Evolutionary conservation across 2,113 vertebrate species (phyloP), one percentile per base, ranked within the genome.

Genomic region (Equus przewalskii): DNA sequence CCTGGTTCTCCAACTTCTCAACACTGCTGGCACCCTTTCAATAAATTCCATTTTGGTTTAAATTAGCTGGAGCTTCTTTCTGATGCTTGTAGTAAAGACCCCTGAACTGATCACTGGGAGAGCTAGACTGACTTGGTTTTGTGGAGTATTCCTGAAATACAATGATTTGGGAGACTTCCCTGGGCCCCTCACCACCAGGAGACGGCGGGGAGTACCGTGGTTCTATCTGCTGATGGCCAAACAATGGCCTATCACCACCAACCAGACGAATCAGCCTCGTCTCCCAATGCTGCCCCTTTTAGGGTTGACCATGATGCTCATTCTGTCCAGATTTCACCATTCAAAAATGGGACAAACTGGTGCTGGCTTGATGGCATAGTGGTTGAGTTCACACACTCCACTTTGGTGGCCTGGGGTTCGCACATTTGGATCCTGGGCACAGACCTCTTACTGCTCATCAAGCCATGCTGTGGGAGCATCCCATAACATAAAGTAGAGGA

Each of bases 161-260:
- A n/a, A 19, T 0, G 12, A 18, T 33, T 14, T 62, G 49, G 69
- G 94, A 79, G 46, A 36, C 10, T 44, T 62, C 10, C 33, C 70
- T 8, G 2, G 12, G 75, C 46, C 33, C 19, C 14, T n/a, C 8
- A 11, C 33, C 36, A 8, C 26, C 3, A 3, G 54, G 44, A 21
- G 24, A 6, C n/a, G 11, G 0, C 1, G 7, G 15, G 13, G 0
- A 0, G 26, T 26, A 4, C 10, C 9, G 33, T 49, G 41, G 7
- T 19, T 89, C n/a, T 9, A 1, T 21, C 15, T 46, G 21, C 49
- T 65, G 54, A 22, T 62, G n/a, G 62, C 69, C 65, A 54, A 72
- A 49, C 26, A 84, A 24, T 54, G 4, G 1, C 36, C 28, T 16
- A 0, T 49, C 44, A 24, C 70, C 54, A n/a, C 73, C 51, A 62